Evolutionary conservation across 2,797 vertebrate genomes (phyloP).

Genomic region (Pteronotus mesoamericanus): DNA sequence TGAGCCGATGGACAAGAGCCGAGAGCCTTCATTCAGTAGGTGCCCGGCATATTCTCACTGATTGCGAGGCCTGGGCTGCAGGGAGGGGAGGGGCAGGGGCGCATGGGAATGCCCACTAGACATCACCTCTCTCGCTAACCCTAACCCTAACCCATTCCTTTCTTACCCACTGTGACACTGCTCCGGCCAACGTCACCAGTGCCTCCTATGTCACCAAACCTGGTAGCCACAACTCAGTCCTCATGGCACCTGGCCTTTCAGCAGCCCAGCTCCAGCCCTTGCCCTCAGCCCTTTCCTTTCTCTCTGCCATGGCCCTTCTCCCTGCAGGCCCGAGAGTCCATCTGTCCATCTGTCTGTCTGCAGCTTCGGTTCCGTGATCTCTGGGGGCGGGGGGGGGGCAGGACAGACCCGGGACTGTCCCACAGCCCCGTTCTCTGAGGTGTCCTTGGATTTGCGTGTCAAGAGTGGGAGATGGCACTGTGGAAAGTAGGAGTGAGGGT

Average conservation of each 20-base stretch:
- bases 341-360: background rate
- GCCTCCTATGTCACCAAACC: background rate
- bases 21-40: background rate
- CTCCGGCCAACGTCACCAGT: background rate
- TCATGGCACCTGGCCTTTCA: background rate
- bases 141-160: accelerated
- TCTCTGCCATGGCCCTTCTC: background rate
- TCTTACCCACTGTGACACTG: background rate
- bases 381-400: background rate
- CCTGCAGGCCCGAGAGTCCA: background rate
- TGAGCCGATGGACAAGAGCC: background rate
- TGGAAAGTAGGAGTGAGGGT: background rate
- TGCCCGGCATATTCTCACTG: background rate
- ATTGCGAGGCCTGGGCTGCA: background rate
- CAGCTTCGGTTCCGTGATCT: background rate
- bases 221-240: background rate
- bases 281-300: background rate
- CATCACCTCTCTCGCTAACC: background rate
- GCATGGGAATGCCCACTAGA: background rate
- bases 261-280: background rate
- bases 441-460: background rate
- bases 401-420: background rate
- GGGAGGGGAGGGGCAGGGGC: background rate
- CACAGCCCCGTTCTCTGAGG: background rate
- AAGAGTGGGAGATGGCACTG: background rate